A percentile compares a stretch with the other conserved stretches of the same genome.
Conservation (phyloP, 2,113 vertebrate species). For the Forbesichthys agassizii region DNA sequence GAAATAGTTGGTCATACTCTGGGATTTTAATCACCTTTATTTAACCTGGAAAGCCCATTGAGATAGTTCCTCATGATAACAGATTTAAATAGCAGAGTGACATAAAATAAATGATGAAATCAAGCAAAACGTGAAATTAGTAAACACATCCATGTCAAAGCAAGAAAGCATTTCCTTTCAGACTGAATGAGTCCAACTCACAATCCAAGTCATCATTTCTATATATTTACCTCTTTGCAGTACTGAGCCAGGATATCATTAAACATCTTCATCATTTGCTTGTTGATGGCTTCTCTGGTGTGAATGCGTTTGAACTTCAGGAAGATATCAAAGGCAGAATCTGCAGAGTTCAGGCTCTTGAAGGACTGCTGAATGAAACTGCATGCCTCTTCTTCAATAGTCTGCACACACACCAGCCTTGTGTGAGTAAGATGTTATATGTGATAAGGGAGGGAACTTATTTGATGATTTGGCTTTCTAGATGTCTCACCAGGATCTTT, state of each 20-base stretch:
- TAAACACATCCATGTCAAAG: too few species aligned
- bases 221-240: slow-evolving; percentile 87
- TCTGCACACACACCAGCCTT: slow-evolving; percentile 64
- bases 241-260: slow-evolving; percentile 85
- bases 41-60: not conserved
- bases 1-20: not conserved
- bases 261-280: slow-evolving; percentile 91
- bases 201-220: not conserved
- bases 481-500: slow-evolving; percentile 78
- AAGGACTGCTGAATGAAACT: slow-evolving; percentile 89
- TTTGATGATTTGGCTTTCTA: not conserved
- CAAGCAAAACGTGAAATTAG: too few species aligned
- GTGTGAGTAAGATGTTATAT: not conserved
- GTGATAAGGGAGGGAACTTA: not conserved
- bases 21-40: not conserved
- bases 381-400: slow-evolving; percentile 87
- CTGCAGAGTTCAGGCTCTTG: slow-evolving; percentile 86
- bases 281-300: slow-evolving; percentile 81
- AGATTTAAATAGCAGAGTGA: too few species aligned
- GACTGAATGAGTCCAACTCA: too few species aligned
- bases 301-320: slow-evolving; percentile 86
- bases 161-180: too few species aligned
- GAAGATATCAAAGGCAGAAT: slow-evolving; percentile 88
- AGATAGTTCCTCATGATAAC: not conserved
- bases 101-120: too few species aligned